Evolutionary conservation across 1,140 invertebrate species (phyloP), one percentile per base, ranked within the genome.

Genomic region (Solen grandis): DNA sequence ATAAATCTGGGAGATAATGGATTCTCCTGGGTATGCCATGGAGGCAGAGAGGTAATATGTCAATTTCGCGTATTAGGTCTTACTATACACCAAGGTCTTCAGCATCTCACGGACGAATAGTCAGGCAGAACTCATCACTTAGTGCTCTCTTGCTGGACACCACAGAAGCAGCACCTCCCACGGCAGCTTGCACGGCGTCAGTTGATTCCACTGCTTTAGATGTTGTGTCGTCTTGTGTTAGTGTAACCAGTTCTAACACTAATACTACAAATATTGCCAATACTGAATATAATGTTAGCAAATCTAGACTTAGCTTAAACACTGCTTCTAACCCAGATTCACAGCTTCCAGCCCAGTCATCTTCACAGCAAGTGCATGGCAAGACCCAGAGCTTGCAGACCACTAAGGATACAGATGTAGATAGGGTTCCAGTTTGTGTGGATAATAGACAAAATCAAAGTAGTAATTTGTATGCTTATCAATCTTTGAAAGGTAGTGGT

Each of bases 21-120:
- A 10, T 29, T 55, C 60, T 76, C 59, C 74, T 62, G 57, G 60
- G 36, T 54, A 33, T 38, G 74, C 62, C 74, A 76, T 76, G 74
- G 74, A 76, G 36, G 54, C 76, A 14, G 62, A 79, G 52, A 79
- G 76, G 76, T 79, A 79, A 79, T 79, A 79, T 79, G 76, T 79
- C 76, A 38, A 70, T 62, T 33, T 69, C 76, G 54, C 63, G 66
- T 29, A 50, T n/a, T n/a, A n/a, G 65, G 29, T 69, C 65, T 59
- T 66, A 55, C 57, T 68, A 35, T 35, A 69, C 76, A 69, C 76
- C 76, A 41, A 25, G 65, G n/a, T 70, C 65, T 68, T 79, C 66
- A 22, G 65, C 76, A 62, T 59, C 66, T 36, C 76, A 79, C 31
- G 76, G 76, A 70, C 50, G 76, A 55, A 79, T 79, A 41, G 55